A percentile compares a stretch with the other conserved stretches of the same genome.
phyloP scores from a whole-genome alignment of 2,797 vertebrate species.

The Anisognathus igniventris region DNA sequence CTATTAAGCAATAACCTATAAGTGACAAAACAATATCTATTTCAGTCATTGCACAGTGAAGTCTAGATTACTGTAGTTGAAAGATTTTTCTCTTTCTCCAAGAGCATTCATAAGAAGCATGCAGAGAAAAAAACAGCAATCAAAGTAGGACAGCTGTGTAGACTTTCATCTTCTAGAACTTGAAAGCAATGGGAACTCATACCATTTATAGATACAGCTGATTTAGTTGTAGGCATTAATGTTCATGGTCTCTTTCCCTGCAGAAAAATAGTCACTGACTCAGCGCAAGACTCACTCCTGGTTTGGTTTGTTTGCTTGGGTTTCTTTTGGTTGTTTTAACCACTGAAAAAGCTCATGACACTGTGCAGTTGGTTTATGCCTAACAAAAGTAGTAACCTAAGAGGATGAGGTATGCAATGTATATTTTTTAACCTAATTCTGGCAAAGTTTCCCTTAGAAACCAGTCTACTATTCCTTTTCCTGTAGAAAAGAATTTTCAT shows the following conservation, averaged over 20 bases:
- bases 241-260: background rate
- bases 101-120: background rate
- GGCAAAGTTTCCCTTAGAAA: background rate
- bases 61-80: background rate
- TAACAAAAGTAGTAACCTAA: background rate
- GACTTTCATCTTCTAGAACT: background rate
- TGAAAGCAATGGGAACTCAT: background rate
- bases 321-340: background rate
- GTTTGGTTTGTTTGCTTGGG: background rate
- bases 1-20: slow-evolving; percentile 32
- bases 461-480: background rate
- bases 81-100: slow-evolving; percentile 31
- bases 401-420: background rate
- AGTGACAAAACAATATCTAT: slow-evolving; percentile 26
- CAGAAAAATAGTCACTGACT: background rate
- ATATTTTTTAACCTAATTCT: background rate
- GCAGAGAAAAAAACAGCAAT: background rate
- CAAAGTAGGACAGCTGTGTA: background rate
- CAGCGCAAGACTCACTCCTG: background rate
- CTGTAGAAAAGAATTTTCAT: background rate
- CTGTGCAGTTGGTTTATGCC: background rate
- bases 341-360: background rate
- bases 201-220: background rate
- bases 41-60: slow-evolving; percentile 2
- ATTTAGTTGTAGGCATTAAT: background rate